These are phyloP conservation scores for Manacus vitellinus DNA, from an alignment of 2,113 vertebrate genomes.

Conservation along the genomic window DNA sequence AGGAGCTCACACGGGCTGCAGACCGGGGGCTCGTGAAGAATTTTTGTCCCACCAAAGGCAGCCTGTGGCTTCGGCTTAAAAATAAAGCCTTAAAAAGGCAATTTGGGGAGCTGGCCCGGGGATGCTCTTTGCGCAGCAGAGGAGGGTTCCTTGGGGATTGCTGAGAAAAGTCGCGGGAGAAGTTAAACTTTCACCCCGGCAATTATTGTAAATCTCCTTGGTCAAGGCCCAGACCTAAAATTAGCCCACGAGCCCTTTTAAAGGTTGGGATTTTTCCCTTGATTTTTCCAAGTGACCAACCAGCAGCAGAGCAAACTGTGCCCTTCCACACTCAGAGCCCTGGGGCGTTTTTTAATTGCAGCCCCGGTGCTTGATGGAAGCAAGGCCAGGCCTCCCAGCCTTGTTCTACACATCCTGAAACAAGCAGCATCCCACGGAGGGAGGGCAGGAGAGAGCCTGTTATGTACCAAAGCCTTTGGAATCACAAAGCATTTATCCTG, in stretches of 20 bases:
- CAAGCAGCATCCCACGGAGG: not conserved
- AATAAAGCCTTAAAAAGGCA: constrained; percentile 12
- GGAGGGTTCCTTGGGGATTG: not conserved
- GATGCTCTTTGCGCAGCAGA: not conserved
- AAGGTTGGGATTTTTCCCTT: not conserved
- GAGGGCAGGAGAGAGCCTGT: not conserved
- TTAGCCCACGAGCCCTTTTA: not conserved
- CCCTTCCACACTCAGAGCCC: not conserved
- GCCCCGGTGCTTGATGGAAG: not conserved
- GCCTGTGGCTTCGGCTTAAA: not conserved
- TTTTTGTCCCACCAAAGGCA: not conserved
- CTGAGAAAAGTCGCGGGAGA: not conserved
- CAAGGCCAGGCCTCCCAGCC: not conserved
- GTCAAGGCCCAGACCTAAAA: constrained; percentile 5
- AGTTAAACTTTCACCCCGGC: not conserved
- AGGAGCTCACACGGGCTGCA: not conserved
- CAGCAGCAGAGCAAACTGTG: not conserved
- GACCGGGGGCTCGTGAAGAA: rapidly evolving
- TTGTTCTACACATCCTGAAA: not conserved
- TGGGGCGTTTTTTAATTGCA: not conserved
- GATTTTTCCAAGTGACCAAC: not conserved
- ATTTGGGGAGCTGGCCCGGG: not conserved
- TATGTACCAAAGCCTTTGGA: not conserved
- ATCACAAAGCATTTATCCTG: not conserved
- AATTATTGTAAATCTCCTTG: not conserved